Conservation (phyloP, 2,113 vertebrate species). For the Crotalus horridus region DNA sequence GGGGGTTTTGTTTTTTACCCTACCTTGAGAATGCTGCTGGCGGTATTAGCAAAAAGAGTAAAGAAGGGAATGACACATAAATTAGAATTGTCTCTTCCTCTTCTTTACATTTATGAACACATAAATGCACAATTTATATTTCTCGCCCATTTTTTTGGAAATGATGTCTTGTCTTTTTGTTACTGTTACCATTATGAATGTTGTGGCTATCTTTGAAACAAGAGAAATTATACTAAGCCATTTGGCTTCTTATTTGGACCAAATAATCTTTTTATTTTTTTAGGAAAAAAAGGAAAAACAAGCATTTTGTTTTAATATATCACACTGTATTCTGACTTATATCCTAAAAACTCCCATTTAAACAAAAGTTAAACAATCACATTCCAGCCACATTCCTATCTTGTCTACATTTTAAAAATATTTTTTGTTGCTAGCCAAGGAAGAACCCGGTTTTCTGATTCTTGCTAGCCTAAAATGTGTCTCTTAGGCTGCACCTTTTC, state of each 20-base stretch:
- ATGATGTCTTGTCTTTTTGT: background rate
- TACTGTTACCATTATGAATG: background rate
- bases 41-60: background rate
- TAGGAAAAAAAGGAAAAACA: constrained; percentile 19
- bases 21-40: background rate
- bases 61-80: background rate
- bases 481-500: constrained; percentile 30
- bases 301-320: constrained; percentile 36
- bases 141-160: background rate
- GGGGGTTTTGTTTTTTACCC: background rate
- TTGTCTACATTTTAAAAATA: constrained; percentile 50
- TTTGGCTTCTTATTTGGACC: constrained; percentile 19
- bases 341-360: constrained; percentile 53
- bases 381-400: constrained; percentile 46
- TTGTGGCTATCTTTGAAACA: constrained; percentile 27
- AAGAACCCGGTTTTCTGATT: constrained; percentile 29
- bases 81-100: background rate
- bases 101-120: rapidly evolving
- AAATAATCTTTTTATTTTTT: constrained; percentile 36
- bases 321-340: constrained; percentile 40
- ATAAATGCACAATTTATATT: background rate
- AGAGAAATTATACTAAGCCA: constrained; percentile 23
- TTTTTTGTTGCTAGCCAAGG: constrained; percentile 22
- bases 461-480: constrained; percentile 16
- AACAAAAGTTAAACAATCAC: constrained; percentile 56